Evolutionary conservation across 1,140 invertebrate species (phyloP).

Genomic region (Choristoneura fumiferana): DNA sequence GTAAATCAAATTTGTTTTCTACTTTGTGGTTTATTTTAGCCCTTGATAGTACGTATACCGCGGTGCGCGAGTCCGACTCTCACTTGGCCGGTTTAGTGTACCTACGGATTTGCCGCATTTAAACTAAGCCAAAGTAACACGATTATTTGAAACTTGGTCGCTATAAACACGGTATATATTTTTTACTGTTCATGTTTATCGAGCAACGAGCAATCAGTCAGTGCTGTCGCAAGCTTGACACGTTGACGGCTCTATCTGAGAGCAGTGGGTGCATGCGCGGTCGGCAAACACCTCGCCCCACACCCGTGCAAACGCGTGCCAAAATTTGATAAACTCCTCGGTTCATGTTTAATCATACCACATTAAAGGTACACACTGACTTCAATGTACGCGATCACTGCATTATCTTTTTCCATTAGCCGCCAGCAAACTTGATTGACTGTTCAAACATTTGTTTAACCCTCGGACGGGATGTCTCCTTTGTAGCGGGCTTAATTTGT

Average conservation of each 20-base stretch:
- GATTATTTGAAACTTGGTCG: neutral
- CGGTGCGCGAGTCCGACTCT: too few relatives aligned
- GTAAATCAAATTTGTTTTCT: too few relatives aligned
- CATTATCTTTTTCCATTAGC: slow-evolving; percentile 65
- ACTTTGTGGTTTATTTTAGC: too few relatives aligned
- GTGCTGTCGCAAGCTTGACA: slow-evolving; percentile 43
- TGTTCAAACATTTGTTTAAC: slow-evolving; percentile 46
- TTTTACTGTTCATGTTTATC: slow-evolving; percentile 35
- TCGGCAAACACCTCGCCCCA: slow-evolving; percentile 53
- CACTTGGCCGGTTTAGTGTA: too few relatives aligned
- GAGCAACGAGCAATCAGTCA: slow-evolving; percentile 62
- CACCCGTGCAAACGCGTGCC: slow-evolving; percentile 59
- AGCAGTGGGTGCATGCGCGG: slow-evolving; percentile 40
- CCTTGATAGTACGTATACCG: too few relatives aligned
- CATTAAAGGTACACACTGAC: slow-evolving; percentile 62
- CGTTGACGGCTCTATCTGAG: slow-evolving; percentile 61
- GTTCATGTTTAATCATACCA: slow-evolving; percentile 69
- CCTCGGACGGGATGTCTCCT: slow-evolving; percentile 31
- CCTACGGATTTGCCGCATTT: too few relatives aligned
- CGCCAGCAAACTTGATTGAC: slow-evolving; percentile 36
- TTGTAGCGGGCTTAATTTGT: slow-evolving; percentile 30
- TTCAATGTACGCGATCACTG: slow-evolving; percentile 36
- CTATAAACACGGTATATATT: neutral
- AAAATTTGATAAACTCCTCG: slow-evolving; percentile 67
- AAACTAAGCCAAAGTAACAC: neutral